phyloP scores from a whole-genome alignment of 2,888 invertebrate species.

The Sarcophaga rosellei region DNA sequence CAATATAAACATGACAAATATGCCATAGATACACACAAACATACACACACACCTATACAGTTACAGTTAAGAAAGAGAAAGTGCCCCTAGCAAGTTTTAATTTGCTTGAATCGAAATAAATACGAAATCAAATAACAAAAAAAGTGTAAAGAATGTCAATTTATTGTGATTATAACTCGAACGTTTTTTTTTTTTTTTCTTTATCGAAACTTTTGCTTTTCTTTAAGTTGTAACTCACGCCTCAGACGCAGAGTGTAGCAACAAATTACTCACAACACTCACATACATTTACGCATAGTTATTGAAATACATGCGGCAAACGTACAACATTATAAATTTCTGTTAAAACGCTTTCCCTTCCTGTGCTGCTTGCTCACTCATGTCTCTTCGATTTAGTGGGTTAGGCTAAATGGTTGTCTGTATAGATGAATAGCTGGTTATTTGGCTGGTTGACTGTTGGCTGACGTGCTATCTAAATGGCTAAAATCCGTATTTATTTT shows the following conservation, averaged over 20 bases:
- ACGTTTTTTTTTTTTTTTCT: constrained; percentile 63
- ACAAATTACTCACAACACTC: constrained; percentile 8
- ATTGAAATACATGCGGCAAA: background rate
- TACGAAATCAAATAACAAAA: constrained; percentile 27
- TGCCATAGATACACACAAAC: background rate
- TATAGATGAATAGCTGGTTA: background rate
- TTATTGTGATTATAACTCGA: constrained; percentile 72
- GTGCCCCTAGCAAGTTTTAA: constrained; percentile 76
- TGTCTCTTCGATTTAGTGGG: constrained; percentile 59
- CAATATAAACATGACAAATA: background rate
- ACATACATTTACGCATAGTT: background rate
- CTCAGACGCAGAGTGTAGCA: constrained; percentile 28
- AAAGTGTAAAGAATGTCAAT: constrained; percentile 77
- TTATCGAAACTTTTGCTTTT: constrained; percentile 77
- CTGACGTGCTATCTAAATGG: background rate
- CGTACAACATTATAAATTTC: background rate
- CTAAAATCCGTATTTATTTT: constrained; percentile 24
- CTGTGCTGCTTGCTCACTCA: constrained; percentile 72
- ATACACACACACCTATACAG: constrained; percentile 17
- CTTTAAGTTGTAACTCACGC: constrained; percentile 71
- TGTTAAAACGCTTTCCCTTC: constrained; percentile 76
- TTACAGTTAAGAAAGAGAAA: constrained; percentile 75
- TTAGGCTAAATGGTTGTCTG: constrained; percentile 44
- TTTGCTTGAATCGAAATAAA: constrained; percentile 45
- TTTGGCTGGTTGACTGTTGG: background rate